Evolutionary conservation across 1,140 invertebrate genomes (phyloP).

Genomic region (Globodera ellingtonae): DNA sequence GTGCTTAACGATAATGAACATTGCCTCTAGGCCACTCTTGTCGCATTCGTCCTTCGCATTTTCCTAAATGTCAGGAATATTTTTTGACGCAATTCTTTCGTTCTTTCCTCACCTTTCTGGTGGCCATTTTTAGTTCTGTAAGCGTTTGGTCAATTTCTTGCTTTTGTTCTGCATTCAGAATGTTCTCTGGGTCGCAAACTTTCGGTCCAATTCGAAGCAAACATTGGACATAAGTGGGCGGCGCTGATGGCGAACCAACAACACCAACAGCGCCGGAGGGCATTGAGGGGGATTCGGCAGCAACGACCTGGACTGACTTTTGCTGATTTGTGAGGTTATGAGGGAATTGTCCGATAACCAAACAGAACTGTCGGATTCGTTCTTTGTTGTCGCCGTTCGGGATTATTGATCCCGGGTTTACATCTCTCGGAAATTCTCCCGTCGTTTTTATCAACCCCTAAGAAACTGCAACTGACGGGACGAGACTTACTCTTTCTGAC

Average conservation of each 20-base stretch:
- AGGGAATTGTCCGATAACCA: no score
- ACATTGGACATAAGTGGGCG: conserved; percentile 25
- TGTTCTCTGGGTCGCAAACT: conserved; percentile 22
- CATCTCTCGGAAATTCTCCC: no score
- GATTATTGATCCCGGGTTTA: no score
- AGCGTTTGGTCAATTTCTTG: conserved; percentile 26
- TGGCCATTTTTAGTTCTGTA: conserved; percentile 15
- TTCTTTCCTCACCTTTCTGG: conserved; percentile 6
- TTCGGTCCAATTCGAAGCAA: conserved; percentile 14
- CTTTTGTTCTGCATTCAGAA: conserved; percentile 11
- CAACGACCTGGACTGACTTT: neutral
- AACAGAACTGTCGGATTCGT: no score
- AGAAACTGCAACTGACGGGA: no score
- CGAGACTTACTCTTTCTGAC: neutral
- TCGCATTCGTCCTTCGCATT: conserved; percentile 18
- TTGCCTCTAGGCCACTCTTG: conserved; percentile 16
- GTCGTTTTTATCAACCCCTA: no score
- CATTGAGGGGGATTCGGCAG: neutral
- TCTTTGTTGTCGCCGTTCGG: no score
- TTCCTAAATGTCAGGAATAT: neutral
- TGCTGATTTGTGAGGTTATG: no score
- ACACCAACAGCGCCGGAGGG: neutral
- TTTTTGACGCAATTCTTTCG: neutral
- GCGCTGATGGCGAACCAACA: conserved; percentile 9
- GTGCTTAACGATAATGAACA: conserved; percentile 22